Evolutionary conservation across 2,797 vertebrate species (phyloP).

Genomic region (Pampus argenteus): DNA sequence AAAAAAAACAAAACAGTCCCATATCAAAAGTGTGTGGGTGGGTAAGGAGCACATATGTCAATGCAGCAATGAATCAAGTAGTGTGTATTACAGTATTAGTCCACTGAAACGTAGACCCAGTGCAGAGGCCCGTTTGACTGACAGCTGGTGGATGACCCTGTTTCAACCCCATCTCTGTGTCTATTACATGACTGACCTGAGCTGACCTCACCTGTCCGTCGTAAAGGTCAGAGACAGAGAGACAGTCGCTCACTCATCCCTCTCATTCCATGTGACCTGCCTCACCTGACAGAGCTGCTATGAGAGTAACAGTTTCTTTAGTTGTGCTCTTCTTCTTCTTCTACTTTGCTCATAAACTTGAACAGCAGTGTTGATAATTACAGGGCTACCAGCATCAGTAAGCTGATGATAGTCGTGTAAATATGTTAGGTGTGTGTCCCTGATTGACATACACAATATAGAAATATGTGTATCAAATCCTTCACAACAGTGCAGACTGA

Average conservation of each 20-base stretch:
- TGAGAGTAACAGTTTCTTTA: slow-evolving; percentile 17
- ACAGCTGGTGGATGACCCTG: slow-evolving; percentile 33
- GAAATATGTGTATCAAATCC: slow-evolving; percentile 14
- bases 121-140: slow-evolving; percentile 42
- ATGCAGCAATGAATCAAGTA: background rate
- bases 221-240: slow-evolving; percentile 19
- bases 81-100: slow-evolving; percentile 6
- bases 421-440: slow-evolving; percentile 16
- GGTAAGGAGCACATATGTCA: background rate
- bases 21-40: no score
- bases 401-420: slow-evolving; percentile 10
- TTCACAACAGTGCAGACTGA: slow-evolving; percentile 4
- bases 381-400: background rate
- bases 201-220: slow-evolving; percentile 41
- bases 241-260: slow-evolving; percentile 6
- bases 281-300: slow-evolving; percentile 4
- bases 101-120: slow-evolving; percentile 26
- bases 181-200: slow-evolving; percentile 52
- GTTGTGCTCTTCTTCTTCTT: slow-evolving; percentile 17
- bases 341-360: slow-evolving; percentile 40
- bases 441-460: slow-evolving; percentile 6
- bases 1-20: no score
- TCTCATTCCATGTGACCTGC: slow-evolving; percentile 1
- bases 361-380: slow-evolving; percentile 16
- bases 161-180: slow-evolving; percentile 44